Base-by-base conservation (phyloP, 2,797 vertebrate species). In the Carapus acus region DNA sequence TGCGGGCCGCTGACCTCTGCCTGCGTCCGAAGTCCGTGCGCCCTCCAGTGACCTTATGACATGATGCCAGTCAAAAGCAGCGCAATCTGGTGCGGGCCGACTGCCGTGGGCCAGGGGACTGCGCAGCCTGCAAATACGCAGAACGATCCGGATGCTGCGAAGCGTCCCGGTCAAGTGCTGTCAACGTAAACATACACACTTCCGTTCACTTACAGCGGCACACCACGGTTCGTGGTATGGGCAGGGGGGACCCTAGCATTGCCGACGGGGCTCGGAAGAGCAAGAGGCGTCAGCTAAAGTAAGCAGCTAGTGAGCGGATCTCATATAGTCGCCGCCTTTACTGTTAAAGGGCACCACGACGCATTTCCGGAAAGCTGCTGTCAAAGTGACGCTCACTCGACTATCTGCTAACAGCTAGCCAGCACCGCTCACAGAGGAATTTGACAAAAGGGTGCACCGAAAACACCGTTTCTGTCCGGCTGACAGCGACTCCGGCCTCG, bases 41-140 rank as follows among this genome's bases (percentile, higher is more conserved):
- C 74, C 65, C 58, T 24, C 47, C 43, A 44, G 65, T 62, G 69
- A 65, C 65, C 67, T 53, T 51, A 44, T 46, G 51, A 54, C 38
- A 40, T 6, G 15, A 24, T 27, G 4, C 24, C 5, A 27, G 24
- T 9, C 9, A 27, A 27, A 27, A 5, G 24, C 4, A 27, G 24
- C 4, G 4, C 4, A 27, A 27, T 4, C 24, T 9, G n/a, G n/a
- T n/a, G 19, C 56, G 48, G 45, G 36, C 13, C 40, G 19, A 24
- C 44, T 40, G 11, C 20, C 17, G 5, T 11, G n/a, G n/a, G n/a
- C n/a, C 53, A 67, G 52, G 27, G 42, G 55, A 42, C 58, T 69
- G 41, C 63, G 52, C 55, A 77, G 79, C 4, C 79, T 68, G 75
- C 78, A 83, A 83, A 84, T 70, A 79, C 74, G 74, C 75, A 80